Base-by-base conservation (phyloP, 2,888 invertebrate genomes). In the Stenoptilia bipunctidactyla region DNA sequence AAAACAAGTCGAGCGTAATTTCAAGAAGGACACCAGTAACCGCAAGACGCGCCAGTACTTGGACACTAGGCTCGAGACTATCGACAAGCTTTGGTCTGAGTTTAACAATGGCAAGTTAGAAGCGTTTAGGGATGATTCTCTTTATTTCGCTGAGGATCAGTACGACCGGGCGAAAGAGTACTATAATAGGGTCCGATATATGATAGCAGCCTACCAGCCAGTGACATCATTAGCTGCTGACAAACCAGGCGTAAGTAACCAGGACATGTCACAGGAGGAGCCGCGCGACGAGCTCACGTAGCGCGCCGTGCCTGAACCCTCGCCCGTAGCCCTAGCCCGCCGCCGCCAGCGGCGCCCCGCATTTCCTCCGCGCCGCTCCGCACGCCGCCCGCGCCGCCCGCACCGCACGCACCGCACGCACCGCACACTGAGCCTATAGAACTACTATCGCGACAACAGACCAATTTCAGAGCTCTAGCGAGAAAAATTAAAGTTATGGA, bases 381-480 rank as follows among this genome's bases (percentile, higher is more conserved):
- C n/a, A 3, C 30, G 4, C 9, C n/a, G n/a, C n/a, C n/a, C n/a
- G n/a, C n/a, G n/a, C n/a, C n/a, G n/a, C n/a, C n/a, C n/a, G n/a
- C 30, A 4, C 2, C 30, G n/a, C 9, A 4, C 4, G 12, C n/a
- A 3, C n/a, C n/a, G n/a, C n/a, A n/a, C n/a, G n/a, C n/a, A n/a
- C 12, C 30, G n/a, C 12, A 30, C 12, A 12, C 9, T 3, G 30
- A 30, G 12, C 12, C 30, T 9, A n/a, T 30, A 30, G 34, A 13
- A 34, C 20, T 30, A 12, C 13, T 27, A n/a, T 15, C 15, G n/a
- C 38, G 13, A 25, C 44, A 46, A 33, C 15, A 14, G n/a, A 40
- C 42, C 9, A 44, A 46, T 35, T 42, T 44, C 13, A 15, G 41
- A 20, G 46, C 46, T 9, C 40, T 42, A 12, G 6, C 36, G 8